Conservation (phyloP, 2,113 vertebrate species). For the Brienomyrus longianalis region DNA sequence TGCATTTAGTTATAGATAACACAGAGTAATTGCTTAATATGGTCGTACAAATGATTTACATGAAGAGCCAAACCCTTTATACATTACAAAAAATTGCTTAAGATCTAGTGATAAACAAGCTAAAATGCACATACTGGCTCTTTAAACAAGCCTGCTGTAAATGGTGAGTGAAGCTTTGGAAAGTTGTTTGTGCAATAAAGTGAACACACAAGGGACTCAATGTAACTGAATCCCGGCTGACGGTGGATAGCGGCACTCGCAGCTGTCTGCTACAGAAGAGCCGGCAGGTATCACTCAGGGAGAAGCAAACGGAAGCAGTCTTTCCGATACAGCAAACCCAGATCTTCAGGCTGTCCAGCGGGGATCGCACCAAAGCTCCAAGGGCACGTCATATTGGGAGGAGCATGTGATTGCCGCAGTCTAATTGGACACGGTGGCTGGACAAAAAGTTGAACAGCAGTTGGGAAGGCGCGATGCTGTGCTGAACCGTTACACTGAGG, state of each 20-base stretch:
- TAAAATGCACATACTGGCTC: neutral
- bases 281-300: constrained; percentile 35
- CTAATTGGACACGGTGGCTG: constrained; percentile 16
- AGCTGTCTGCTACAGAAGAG: constrained; percentile 28
- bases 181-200: constrained; percentile 2
- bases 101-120: neutral
- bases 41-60: neutral
- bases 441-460: neutral
- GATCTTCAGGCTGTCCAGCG: neutral
- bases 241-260: constrained; percentile 27
- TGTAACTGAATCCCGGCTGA: constrained; percentile 25
- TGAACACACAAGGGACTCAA: neutral
- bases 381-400: neutral
- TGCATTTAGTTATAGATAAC: neutral
- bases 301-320: constrained; percentile 2
- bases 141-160: neutral
- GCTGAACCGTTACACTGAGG: neutral
- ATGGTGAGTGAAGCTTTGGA: neutral
- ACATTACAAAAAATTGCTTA: neutral
- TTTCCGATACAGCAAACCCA: neutral
- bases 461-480: neutral
- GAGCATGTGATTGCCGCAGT: neutral
- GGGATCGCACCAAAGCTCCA: neutral
- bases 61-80: neutral
- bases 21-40: neutral